phyloP scores from a whole-genome alignment of 2,888 invertebrate species.

The Nebria brevicollis region DNA sequence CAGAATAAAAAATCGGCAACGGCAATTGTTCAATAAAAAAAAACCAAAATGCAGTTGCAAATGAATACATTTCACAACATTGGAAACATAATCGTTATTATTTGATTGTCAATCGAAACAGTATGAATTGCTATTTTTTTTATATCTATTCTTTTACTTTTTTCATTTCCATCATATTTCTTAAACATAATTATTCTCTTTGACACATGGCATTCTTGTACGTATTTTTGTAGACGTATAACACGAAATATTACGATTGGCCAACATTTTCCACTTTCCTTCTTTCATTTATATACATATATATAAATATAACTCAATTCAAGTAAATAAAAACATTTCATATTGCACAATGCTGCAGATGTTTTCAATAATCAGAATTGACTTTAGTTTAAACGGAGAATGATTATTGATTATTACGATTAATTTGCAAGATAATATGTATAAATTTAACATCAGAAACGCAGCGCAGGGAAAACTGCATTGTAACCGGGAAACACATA shows the following conservation, averaged over 20 bases:
- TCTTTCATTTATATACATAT: not conserved
- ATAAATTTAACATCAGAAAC: not conserved
- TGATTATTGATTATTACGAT: too few species aligned
- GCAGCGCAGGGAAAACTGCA: not conserved
- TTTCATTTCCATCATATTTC: not conserved
- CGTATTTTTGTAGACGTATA: not conserved
- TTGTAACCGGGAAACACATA: not conserved
- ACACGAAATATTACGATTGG: not conserved
- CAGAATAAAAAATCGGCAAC: not conserved
- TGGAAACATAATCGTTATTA: not conserved
- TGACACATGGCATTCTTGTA: not conserved
- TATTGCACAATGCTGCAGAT: too few species aligned
- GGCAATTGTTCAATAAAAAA: not conserved
- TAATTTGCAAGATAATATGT: too few species aligned
- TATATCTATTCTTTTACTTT: not conserved
- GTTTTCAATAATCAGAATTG: too few species aligned
- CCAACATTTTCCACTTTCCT: not conserved
- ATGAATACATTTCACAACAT: not conserved
- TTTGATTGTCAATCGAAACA: not conserved
- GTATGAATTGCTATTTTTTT: not conserved
- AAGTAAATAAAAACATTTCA: too few species aligned
- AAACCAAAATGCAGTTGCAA: not conserved
- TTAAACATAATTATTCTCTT: not conserved
- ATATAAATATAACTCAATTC: too few species aligned
- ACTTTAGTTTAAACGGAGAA: too few species aligned